Evolutionary conservation across 2,888 invertebrate genomes (phyloP), one percentile per base, ranked within the genome.

Genomic region (Eulithis testata): DNA sequence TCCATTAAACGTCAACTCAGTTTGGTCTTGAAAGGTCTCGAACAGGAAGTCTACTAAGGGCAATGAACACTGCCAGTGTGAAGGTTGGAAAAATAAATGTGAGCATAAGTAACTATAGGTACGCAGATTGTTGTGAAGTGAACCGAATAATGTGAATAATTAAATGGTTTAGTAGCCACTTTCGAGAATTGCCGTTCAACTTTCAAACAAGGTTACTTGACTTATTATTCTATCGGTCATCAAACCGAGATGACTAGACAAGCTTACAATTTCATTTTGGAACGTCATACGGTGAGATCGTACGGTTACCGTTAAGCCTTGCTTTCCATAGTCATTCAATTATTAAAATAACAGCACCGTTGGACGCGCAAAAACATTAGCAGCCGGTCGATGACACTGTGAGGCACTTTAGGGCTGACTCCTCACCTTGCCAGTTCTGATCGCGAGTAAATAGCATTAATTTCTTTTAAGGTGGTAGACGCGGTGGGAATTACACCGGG

Each of bases 341-440:
- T 90, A 86, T 89, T 89, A 90, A 88, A 89, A 89, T 88, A 90
- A 87, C 88, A 88, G 86, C 86, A 88, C 87, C 85, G 85, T 85
- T 85, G 85, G 80, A 84, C 86, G 88, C 88, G 90, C 91, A 91
- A 88, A 88, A 87, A 86, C 90, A 90, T 91, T 89, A 83, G 83
- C 83, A 80, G 83, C 76, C 86, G 92, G 91, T 90, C 92, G 85
- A 84, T 87, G 91, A 91, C 91, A 86, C 84, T 79, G 82, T 82
- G 91, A 82, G 91, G 91, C 90, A 88, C 90, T 90, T 90, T 89
- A 91, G 91, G 91, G 92, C 89, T 85, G 84, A 80, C 86, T 86
- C 85, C 85, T 89, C 85, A 88, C 86, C 81, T 80, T 82, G 84
- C 77, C 81, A 84, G 82, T 79, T 76, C 78, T 78, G 77, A 80